Evolutionary conservation across 1,140 invertebrate species (phyloP), one percentile per base, ranked within the genome.

Genomic region (Caenorhabditis briggsae): DNA sequence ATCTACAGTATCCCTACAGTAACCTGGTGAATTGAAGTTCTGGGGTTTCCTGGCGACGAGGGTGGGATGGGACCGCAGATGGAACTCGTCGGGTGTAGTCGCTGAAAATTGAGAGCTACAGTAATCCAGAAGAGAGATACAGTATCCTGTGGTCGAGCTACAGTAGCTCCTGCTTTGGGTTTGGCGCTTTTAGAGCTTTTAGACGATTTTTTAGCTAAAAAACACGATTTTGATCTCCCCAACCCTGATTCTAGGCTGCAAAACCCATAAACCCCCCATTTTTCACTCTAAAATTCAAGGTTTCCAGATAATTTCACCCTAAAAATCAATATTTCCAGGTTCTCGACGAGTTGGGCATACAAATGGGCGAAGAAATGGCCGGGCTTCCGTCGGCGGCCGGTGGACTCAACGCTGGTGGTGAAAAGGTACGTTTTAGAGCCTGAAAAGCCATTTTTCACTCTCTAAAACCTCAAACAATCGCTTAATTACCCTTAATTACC

Each of bases 321-420:
- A n/a, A 55, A 59, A 48, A 55, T 65, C 46, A 2, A n/a, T 83
- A 93, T n/a, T 94, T 95, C 9, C 96, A 98, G 94, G 97, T 98
- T 41, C 93, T 99, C 86, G 98, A 99, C 93, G 98, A 99, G 94
- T 93, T 99, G 86, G 98, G 98, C 82, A 94, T 99, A 74, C 96
- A 99, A 93, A 94, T 99, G 88, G 96, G 95, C 59, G 96, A 97
- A 93, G 95, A 96, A 92, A 93, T 98, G 53, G 95, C 96, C 14
- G 96, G 96, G 20, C 93, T 98, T 82, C 96, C 97, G n/a, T 94
- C 95, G 91, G 95, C 95, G 53, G 46, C 70, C 9, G 93, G 94
- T 55, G 94, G 94, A 87, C 94, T 94, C 56, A 92, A 94, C 94
- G 90, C 55, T 43, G 89, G 70, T 23, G 70, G 70, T 23, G 70